Evolutionary conservation across 2,797 vertebrate genomes (phyloP), one percentile per base, ranked within the genome.

Genomic region (Loriculus beryllinus): DNA sequence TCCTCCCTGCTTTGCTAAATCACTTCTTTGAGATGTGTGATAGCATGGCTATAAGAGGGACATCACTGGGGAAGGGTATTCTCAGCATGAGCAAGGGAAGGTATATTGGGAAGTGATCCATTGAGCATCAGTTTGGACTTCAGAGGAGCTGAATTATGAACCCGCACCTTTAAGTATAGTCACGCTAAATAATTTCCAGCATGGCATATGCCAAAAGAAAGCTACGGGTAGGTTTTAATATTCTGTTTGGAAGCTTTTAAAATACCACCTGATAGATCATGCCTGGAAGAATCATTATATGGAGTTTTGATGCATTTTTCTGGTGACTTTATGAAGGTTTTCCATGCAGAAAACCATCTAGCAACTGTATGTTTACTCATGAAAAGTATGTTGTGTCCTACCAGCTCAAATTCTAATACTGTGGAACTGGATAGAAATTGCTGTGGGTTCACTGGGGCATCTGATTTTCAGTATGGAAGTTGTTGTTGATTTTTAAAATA

Each of bases 51-150:
- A 1, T 5, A 12, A 26, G 47, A 48, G 12, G 25, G 51, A 48
- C 21, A 19, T 25, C 5, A 0, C 18, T 62, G 29, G 26, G 8
- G 25, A 57, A n/a, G 31, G 14, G 37, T 39, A 16, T 26, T 42
- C 11, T 51, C 7, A 13, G 43, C 37, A 6, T 4, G 1, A 37
- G 42, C 28, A 14, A 28, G 21, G 29, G 43, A 12, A 28, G 22
- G 43, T 62, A 18, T 7, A 7, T 0, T 19, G 72, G 19, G 31
- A 37, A 43, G 40, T 2, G 12, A 47, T 25, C 3, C 0, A 0
- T 68, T 83, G 16, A 31, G 9, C 10, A 26, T 75, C 40, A 64
- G 17, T 12, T 51, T 1, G 0, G 13, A 6, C 17, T 62, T 60
- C 33, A 8, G 8, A 71, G 48, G 40, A 86, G 43, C 37, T 80